Percentiles rank a stretch among this genome's conserved stretches.
Conservation (phyloP, 2,888 invertebrate genomes). For the Melieria crassipennis region DNA sequence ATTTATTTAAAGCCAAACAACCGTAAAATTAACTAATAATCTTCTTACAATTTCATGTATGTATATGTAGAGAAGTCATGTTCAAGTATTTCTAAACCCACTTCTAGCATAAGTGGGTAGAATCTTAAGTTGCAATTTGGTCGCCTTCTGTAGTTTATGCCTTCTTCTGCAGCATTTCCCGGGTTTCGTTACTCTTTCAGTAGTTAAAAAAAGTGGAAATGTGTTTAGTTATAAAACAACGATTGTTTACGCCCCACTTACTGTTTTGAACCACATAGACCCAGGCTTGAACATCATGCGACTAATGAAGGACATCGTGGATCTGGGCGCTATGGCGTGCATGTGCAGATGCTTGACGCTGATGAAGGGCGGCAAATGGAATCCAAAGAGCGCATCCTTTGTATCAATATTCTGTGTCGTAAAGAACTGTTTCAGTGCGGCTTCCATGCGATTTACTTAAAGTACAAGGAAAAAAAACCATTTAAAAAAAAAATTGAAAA, state of each 20-base stretch:
- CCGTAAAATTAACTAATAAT: too few species aligned
- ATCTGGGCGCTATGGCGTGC: constrained; percentile 83
- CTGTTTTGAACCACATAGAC: constrained; percentile 85
- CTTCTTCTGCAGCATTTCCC: constrained; percentile 17
- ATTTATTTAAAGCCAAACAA: too few species aligned
- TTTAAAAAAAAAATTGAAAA: not conserved
- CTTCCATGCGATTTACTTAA: constrained; percentile 76
- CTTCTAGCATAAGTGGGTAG: too few species aligned
- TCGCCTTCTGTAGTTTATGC: not conserved
- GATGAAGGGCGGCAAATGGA: constrained; percentile 92
- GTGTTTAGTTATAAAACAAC: too few species aligned
- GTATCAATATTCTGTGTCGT: constrained; percentile 67
- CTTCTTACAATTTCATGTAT: too few species aligned
- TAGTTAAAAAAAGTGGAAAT: too few species aligned
- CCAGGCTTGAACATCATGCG: constrained; percentile 76
- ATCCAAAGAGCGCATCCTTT: constrained; percentile 74
- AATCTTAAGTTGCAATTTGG: too few species aligned
- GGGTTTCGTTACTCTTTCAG: constrained; percentile 23
- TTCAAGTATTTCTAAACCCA: too few species aligned
- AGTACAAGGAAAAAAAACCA: constrained; percentile 36
- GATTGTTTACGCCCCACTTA: constrained; percentile 65
- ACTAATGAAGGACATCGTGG: constrained; percentile 75
- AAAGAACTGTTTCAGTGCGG: constrained; percentile 66
- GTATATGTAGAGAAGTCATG: too few species aligned
- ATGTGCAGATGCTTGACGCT: constrained; percentile 82